A percentile compares a stretch with the other conserved stretches of the same genome.
Evolutionary conservation across 2,888 invertebrate genomes (phyloP).

Genomic region (Nebria salina): DNA sequence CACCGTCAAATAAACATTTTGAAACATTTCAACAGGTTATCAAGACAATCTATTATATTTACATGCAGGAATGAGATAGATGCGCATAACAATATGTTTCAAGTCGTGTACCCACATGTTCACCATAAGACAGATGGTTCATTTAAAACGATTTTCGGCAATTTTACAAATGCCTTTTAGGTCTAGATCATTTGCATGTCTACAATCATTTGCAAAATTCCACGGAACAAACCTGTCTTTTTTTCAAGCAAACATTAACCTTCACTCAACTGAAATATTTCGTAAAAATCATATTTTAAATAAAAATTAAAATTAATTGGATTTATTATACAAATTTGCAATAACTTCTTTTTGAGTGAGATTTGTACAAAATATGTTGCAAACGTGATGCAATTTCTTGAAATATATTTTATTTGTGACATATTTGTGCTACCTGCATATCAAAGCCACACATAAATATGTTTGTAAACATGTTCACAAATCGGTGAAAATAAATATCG

Average conservation of each 20-base stretch:
- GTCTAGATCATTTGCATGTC: conserved; percentile 23
- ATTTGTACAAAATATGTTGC: conserved; percentile 28
- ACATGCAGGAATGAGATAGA: conserved; percentile 35
- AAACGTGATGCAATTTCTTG: conserved; percentile 29
- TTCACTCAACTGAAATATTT: no score
- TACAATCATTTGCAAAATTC: neutral
- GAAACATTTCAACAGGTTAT: conserved; percentile 51
- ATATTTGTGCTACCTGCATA: conserved; percentile 20
- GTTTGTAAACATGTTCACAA: conserved; percentile 37
- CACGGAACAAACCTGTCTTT: neutral
- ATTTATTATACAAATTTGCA: neutral
- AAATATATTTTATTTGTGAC: conserved; percentile 33
- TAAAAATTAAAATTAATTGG: neutral
- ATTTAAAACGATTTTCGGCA: conserved; percentile 35
- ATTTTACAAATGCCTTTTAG: conserved; percentile 30
- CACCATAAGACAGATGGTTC: conserved; percentile 32
- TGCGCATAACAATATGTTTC: conserved; percentile 23
- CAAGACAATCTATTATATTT: conserved; percentile 49
- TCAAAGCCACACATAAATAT: conserved; percentile 31
- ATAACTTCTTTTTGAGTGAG: neutral
- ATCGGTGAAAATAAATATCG: conserved; percentile 21
- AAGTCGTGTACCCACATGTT: conserved; percentile 38
- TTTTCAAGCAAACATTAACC: no score
- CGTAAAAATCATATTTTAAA: no score
- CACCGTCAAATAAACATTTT: conserved; percentile 50